Conservation (phyloP, 2,888 invertebrate genomes). For the Stenurella melanura region DNA sequence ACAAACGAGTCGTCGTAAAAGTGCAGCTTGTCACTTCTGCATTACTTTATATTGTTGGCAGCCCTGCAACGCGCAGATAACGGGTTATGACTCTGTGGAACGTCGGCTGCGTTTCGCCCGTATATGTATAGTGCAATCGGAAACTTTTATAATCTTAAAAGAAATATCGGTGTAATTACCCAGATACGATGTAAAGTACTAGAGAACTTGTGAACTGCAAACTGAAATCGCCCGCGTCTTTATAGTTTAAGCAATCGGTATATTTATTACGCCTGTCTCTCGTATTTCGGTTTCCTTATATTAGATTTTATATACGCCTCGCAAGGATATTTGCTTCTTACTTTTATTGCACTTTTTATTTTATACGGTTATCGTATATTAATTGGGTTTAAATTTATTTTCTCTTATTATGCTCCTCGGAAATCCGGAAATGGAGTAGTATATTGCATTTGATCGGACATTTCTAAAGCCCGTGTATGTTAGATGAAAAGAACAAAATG, state of each 20-base stretch:
- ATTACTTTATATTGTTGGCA: slow-evolving; percentile 64
- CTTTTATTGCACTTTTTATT: not conserved
- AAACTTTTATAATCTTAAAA: slow-evolving; percentile 62
- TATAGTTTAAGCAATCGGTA: slow-evolving; percentile 29
- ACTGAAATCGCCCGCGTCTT: slow-evolving; percentile 9
- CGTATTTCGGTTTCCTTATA: slow-evolving; percentile 9
- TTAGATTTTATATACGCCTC: slow-evolving; percentile 14
- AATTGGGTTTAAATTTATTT: not conserved
- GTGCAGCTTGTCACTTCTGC: slow-evolving; percentile 62
- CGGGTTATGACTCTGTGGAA: slow-evolving; percentile 59
- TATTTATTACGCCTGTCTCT: slow-evolving; percentile 25
- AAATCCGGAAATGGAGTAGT: too few species aligned
- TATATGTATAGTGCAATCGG: slow-evolving; percentile 55
- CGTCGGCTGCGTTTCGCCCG: slow-evolving; percentile 31
- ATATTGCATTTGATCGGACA: too few species aligned
- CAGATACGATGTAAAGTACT: slow-evolving; percentile 48
- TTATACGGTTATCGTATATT: not conserved
- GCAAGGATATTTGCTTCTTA: not conserved
- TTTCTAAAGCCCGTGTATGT: too few species aligned
- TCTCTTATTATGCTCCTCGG: not conserved
- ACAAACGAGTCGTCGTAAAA: slow-evolving; percentile 60
- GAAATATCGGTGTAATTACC: slow-evolving; percentile 58
- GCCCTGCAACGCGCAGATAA: slow-evolving; percentile 65
- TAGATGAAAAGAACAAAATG: too few species aligned
- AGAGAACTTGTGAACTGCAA: slow-evolving; percentile 44